Evolutionary conservation across 2,888 invertebrate genomes (phyloP).

Genomic region (Chaetogeoica ovagalla): DNA sequence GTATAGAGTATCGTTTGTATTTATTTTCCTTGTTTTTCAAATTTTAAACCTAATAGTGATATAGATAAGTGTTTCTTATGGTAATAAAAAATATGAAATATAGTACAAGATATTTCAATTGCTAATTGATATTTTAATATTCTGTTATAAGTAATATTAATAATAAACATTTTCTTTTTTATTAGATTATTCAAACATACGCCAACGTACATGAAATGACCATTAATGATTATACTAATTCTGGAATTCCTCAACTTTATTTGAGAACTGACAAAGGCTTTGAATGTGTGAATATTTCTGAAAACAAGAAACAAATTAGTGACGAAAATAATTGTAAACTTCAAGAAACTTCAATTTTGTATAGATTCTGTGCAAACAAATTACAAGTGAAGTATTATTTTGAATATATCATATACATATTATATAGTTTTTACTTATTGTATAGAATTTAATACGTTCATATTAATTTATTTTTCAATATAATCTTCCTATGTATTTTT

Average conservation of each 20-base stretch:
- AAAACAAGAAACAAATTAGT: conserved; percentile 6
- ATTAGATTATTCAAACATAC: conserved; percentile 37
- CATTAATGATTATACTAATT: conserved; percentile 26
- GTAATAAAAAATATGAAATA: neutral
- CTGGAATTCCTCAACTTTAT: conserved; percentile 36
- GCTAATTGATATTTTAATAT: no score
- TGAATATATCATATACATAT: neutral
- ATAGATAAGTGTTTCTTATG: no score
- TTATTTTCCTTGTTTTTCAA: no score
- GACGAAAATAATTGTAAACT: neutral
- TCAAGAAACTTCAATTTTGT: conserved; percentile 39
- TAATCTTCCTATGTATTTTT: neutral
- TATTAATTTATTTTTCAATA: neutral
- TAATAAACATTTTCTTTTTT: neutral
- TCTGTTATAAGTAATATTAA: neutral
- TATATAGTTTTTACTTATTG: neutral
- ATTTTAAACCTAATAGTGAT: no score
- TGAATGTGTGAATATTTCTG: conserved; percentile 26
- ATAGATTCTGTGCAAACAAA: conserved; percentile 28
- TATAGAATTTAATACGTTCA: neutral
- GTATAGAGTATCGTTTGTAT: no score
- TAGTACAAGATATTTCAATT: neutral
- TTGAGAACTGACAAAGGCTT: conserved; percentile 29
- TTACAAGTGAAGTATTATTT: conserved; percentile 35
- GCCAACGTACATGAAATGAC: conserved; percentile 26